phyloP scores from a whole-genome alignment of 1,140 invertebrate genomes.

The Drosophila malerkotliana region DNA sequence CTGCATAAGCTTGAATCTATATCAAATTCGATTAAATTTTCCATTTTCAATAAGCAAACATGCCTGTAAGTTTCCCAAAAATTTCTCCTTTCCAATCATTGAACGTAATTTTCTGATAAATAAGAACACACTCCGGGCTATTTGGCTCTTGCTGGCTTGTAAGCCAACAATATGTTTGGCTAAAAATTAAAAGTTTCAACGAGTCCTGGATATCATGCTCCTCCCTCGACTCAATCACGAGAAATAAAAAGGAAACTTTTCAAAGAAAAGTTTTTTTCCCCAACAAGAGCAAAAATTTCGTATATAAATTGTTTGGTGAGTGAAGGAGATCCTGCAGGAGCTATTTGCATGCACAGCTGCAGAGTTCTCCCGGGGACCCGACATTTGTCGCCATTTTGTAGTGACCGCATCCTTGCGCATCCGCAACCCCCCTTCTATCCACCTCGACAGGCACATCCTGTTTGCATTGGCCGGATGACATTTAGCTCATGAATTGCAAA shows the following conservation, averaged over 20 bases:
- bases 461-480: conserved; percentile 49
- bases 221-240: not conserved
- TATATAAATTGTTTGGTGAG: conserved; percentile 13
- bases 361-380: conserved; percentile 57
- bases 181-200: not conserved
- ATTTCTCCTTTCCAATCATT: not conserved
- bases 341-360: conserved; percentile 78
- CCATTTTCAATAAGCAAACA: no score
- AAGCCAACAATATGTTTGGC: conserved; percentile 6
- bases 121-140: not conserved
- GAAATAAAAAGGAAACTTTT: not conserved
- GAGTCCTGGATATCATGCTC: not conserved
- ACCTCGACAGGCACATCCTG: conserved; percentile 11
- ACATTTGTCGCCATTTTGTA: conserved; percentile 37
- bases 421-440: conserved; percentile 3
- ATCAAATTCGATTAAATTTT: not conserved
- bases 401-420: not conserved
- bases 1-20: not conserved
- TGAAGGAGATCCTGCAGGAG: conserved; percentile 53
- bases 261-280: conserved; percentile 1
- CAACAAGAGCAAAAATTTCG: not conserved
- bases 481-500: conserved; percentile 81
- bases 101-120: not conserved
- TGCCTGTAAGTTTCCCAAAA: not conserved
- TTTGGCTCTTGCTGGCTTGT: not conserved